Evolutionary conservation across 1,140 invertebrate species (phyloP), one percentile per base, ranked within the genome.

Genomic region (Brachionus plicatilis): DNA sequence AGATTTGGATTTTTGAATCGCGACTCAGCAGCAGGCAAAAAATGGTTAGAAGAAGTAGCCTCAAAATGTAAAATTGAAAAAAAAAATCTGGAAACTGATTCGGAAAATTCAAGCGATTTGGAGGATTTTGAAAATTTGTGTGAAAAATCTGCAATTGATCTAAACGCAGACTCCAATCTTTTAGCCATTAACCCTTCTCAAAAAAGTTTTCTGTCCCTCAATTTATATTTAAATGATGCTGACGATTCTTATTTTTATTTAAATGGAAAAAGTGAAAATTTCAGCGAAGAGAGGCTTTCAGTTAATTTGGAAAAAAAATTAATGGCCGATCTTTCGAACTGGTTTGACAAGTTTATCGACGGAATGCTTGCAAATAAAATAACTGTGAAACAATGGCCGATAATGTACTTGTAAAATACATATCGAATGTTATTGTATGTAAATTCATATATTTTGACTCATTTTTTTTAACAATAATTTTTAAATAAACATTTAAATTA

Each of bases 1-100:
- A 60, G 79, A 29, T 82, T 82, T 17, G 79, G 37, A 45, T 82
- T 6, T 47, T 37, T 82, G 20, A 82, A 82, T 47, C n/a, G 17
- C 6, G 24, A 37, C 27, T 65, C 33, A 33, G 29, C 27, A 45
- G 9, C 5, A 3, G 79, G 79, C 9, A 60, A 65, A 65, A 82
- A 82, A 45, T 82, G 79, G 79, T 9, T 82, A 20, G 43, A 82
- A 45, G 79, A 82, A 68, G 12, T 65, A 0, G 45, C 45, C 47
- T 82, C 6, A 1, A 43, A 45, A 4, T 24, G 41, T 37, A 82
- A 65, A 17, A 47, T n/a, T 56, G 27, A 82, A 12, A 43, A 65
- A 24, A 60, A 14, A 50, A 47, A 50, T 24, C 43, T 9, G 50
- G 45, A 76, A 1, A 5, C 11, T 5, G 70, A 75, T 43, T 75